A percentile compares a stretch with the other conserved stretches of the same genome.
Evolutionary conservation across 1,140 invertebrate species (phyloP).

Genomic region (Bradysia coprophila): DNA sequence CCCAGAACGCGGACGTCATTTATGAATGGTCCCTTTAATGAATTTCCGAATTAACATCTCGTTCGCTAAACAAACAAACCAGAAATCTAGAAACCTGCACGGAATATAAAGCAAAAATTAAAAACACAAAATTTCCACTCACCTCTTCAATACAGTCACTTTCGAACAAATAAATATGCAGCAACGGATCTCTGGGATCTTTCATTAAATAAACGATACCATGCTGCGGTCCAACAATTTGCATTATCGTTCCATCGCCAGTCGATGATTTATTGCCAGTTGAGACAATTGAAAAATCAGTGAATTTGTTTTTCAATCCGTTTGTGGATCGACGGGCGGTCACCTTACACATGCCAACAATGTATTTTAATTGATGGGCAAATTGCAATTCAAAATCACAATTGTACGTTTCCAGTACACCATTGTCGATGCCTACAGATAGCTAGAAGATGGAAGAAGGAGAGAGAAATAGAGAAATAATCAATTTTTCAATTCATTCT

Average conservation of each 20-base stretch:
- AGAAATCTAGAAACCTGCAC: background rate
- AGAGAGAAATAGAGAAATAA: no score
- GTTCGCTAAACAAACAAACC: background rate
- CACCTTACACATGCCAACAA: slow-evolving; percentile 27
- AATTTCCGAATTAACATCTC: no score
- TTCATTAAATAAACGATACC: slow-evolving; percentile 36
- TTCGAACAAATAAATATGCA: slow-evolving; percentile 43
- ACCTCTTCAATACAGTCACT: slow-evolving; percentile 37
- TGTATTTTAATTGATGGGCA: slow-evolving; percentile 35
- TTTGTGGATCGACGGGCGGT: background rate
- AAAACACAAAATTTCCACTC: slow-evolving; percentile 13
- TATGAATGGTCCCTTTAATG: no score
- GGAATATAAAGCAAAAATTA: background rate
- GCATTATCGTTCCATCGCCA: slow-evolving; percentile 12
- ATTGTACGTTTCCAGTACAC: slow-evolving; percentile 37
- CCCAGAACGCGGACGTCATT: no score
- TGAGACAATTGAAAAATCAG: slow-evolving; percentile 5
- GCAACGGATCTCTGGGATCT: slow-evolving; percentile 36
- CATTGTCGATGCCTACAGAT: slow-evolving; percentile 38
- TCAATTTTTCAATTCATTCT: no score
- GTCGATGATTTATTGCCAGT: background rate
- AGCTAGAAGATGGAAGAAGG: slow-evolving; percentile 41
- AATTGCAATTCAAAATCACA: slow-evolving; percentile 41
- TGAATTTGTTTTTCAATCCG: background rate
- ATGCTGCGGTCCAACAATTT: slow-evolving; percentile 20